Evolutionary conservation across 2,888 invertebrate species (phyloP), one percentile per base, ranked within the genome.

Genomic region (Meandrusa payeni): DNA sequence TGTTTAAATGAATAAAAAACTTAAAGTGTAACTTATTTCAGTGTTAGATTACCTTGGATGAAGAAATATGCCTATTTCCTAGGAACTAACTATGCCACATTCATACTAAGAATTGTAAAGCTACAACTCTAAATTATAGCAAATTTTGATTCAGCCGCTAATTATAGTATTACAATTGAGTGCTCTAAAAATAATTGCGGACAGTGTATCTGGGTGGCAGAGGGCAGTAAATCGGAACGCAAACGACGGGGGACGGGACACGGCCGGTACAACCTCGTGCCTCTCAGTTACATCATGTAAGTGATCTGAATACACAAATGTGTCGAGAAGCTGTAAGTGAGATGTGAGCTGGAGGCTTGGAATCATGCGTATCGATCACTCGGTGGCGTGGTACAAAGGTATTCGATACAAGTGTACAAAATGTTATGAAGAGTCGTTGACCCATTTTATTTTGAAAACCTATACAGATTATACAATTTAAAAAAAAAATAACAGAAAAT

Each of bases 321-420:
- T 83, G 76, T 79, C 76, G 82, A 83, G 78, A 86, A 87, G 86
- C 86, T 86, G 83, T 80, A 69, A 73, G 85, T 86, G 85, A 83
- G 78, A 82, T 87, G 85, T 85, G 83, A 81, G 81, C 83, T 82
- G 78, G 83, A 83, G 83, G 82, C 82, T 82, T 76, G 76, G 81
- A 78, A 77, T 77, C 86, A 86, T 86, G 85, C 86, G 85, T 70
- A 76, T 85, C 83, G 73, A 81, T 87, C 86, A 87, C 87, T 86
- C 87, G 87, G 87, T 87, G 87, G 87, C 87, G 86, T 88, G 88
- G 86, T 83, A 76, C 76, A 71, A 76, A 76, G 77, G 61, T 71
- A 64, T 74, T 78, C 74, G 74, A 67, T 79, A 83, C 79, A 79
- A 76, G 83, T 85, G 81, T 81, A 60, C 58, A 39, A 56, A 63